A percentile compares a stretch with the other conserved stretches of the same genome.
phyloP scores from a whole-genome alignment of 23 tunicate genomes.

The Halocynthia aurantium region DNA sequence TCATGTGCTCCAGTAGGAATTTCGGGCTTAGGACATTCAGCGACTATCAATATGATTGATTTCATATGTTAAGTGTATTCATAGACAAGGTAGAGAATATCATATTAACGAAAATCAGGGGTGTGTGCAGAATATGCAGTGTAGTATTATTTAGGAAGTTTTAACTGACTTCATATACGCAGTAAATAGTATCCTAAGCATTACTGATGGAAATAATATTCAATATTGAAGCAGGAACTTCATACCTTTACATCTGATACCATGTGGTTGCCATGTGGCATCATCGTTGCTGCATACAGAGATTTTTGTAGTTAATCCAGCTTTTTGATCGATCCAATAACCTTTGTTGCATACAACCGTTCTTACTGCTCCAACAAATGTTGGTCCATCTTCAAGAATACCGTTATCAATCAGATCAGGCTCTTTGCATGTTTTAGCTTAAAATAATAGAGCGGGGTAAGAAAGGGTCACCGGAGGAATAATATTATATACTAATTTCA shows the following conservation, averaged over 20 bases:
- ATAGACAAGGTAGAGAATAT: too few species aligned
- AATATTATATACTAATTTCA: too few species aligned
- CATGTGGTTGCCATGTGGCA: constrained; percentile 40
- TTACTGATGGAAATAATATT: too few species aligned
- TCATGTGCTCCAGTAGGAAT: not conserved
- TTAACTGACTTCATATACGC: not conserved
- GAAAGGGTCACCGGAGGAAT: too few species aligned
- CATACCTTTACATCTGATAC: constrained; percentile 46
- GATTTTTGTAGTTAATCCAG: not conserved
- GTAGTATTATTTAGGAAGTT: not conserved
- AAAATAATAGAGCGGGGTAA: not conserved
- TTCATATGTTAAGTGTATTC: too few species aligned
- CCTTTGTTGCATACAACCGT: constrained; percentile 36
- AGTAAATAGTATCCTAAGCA: too few species aligned
- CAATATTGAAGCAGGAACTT: not conserved
- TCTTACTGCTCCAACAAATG: constrained; percentile 27
- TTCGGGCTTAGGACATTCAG: constrained; percentile 25
- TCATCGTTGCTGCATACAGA: constrained; percentile 31
- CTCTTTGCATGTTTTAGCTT: constrained; percentile 37
- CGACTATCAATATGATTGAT: not conserved
- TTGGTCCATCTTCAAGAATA: constrained; percentile 18
- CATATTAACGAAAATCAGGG: too few species aligned
- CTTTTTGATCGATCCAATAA: constrained; percentile 45
- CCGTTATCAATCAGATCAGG: constrained; percentile 43
- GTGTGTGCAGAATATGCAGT: not conserved